Base-by-base conservation (phyloP, 2,113 vertebrate species). In the Passerina amoena region DNA sequence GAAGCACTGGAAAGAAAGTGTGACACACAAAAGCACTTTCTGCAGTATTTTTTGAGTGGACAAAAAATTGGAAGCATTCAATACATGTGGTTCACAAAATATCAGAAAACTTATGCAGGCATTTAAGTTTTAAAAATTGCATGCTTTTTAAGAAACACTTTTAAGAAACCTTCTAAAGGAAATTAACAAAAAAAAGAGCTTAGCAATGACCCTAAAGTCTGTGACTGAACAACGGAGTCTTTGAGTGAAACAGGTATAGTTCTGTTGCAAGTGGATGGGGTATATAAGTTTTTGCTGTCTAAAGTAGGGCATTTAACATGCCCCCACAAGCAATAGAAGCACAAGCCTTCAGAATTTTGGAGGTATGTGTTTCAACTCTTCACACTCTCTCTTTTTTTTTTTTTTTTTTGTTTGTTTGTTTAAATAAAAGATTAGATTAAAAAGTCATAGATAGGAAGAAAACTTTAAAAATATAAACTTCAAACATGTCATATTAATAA, bases 361-460 rank as follows among this genome's bases (percentile, higher is more conserved):
- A 42, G 15, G 40, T 42, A 42, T 42, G 10, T 35, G 7, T 72
- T 71, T 64, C 37, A 56, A 24, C 11, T 65, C 30, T 50, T 57
- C 15, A 12, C 1, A 1, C 2, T 14, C 1, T 25, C 10, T 50
- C 28, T 28, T 4, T 37, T 1, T 31, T 5, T 51, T 1, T 35
- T 57, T 50, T 19, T 35, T 30, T 18, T 53, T 51, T 53, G 27
- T 35, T 20, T 4, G 7, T 16, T 76, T 31, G 5, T 15, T 42
- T 51, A 4, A 38, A 28, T 37, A 15, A 88, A 57, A 48, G 1
- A n/a, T 42, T 0, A 66, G 18, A 45, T 28, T 38, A 0, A 86
- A 44, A 79, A 60, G 33, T 45, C 10, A 66, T 27, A 47, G 2
- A 17, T 37, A 48, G 18, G 13, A 81, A 59, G 12, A 76, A 75